Evolutionary conservation across 2,113 vertebrate genomes (phyloP).

Genomic region (Heterotis niloticus): DNA sequence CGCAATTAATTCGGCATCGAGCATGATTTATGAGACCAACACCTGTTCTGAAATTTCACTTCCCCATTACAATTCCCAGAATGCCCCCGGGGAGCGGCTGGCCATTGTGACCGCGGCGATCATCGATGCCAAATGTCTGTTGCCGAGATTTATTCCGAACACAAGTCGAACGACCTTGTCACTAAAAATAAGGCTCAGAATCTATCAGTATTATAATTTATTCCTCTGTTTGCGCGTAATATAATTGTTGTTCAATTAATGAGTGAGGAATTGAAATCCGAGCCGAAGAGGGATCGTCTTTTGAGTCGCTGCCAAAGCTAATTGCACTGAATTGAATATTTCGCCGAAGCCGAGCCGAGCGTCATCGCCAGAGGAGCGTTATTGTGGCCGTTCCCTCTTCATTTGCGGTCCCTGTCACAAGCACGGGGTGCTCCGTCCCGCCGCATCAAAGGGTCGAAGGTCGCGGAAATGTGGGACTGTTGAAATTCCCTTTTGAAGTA

Average conservation of each 20-base stretch:
- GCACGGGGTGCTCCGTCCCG: not conserved
- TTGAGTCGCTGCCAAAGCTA: conserved; percentile 21
- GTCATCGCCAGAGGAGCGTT: not conserved
- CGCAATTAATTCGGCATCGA: conserved; percentile 14
- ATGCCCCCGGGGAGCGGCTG: not conserved
- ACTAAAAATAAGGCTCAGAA: conserved; percentile 20
- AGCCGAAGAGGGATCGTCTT: conserved; percentile 13
- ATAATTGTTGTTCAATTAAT: conserved; percentile 33
- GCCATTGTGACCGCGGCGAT: conserved; percentile 22
- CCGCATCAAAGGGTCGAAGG: too few relatives aligned
- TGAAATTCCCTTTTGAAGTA: too few relatives aligned
- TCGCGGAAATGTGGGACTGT: too few relatives aligned
- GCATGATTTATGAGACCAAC: conserved; percentile 18
- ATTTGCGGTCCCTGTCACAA: not conserved
- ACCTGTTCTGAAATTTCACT: conserved; percentile 23
- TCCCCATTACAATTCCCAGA: conserved; percentile 11
- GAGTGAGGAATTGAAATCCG: conserved; percentile 18
- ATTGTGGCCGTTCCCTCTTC: not conserved
- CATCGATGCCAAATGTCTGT: conserved; percentile 34
- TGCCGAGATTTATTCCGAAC: conserved; percentile 26
- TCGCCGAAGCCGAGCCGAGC: not conserved
- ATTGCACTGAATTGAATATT: not conserved
- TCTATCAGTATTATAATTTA: conserved; percentile 32
- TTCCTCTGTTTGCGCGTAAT: conserved; percentile 24
- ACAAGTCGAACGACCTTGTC: conserved; percentile 24